Base-by-base conservation (phyloP, 1,140 invertebrate species). In the Drosophila auraria region DNA sequence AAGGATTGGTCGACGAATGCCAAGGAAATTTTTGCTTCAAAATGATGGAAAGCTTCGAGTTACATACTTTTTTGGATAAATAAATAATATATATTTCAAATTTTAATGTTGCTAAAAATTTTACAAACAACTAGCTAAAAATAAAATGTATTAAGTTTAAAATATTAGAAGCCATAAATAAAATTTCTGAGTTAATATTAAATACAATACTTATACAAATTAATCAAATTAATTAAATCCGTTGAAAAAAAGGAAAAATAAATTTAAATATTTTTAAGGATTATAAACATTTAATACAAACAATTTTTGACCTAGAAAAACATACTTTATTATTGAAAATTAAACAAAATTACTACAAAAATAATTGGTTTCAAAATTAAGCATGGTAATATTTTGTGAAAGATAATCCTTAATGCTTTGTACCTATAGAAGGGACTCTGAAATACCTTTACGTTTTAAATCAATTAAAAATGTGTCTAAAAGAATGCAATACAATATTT, bases 1-100 rank as follows among this genome's bases (percentile, higher is more conserved):
- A 7, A 62, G 51, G 49, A 25, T 56, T 83, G 80, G 59, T 82
- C 69, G 56, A 68, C 59, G 49, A 57, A 6, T 3, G 27, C 8
- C 5, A 30, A n/a, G 7, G 12, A 56, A 61, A 65, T 65, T 20
- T 36, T 15, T 54, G 23, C 3, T 27, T 6, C 38, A 40, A 17
- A 17, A 27, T 27, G 27, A 6, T 27, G 27, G 7, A 27, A 27
- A 27, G 27, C 27, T 27, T 27, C 5, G 6, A 27, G 27, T 30
- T 25, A 20, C 20, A 20, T 20, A 1, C 20, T 1, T 20, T 20
- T 20, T 20, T 20, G 20, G 20, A 20, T 20, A 20, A 20, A 20
- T 20, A 20, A 20, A 20, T 20, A 20, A 20, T 1, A 20, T 20
- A 1, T 25, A 25, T 3, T 25, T 25, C 2, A 5, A 25, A 25